Evolutionary conservation across 1,140 invertebrate species (phyloP).

Genomic region (Eumeta japonica): DNA sequence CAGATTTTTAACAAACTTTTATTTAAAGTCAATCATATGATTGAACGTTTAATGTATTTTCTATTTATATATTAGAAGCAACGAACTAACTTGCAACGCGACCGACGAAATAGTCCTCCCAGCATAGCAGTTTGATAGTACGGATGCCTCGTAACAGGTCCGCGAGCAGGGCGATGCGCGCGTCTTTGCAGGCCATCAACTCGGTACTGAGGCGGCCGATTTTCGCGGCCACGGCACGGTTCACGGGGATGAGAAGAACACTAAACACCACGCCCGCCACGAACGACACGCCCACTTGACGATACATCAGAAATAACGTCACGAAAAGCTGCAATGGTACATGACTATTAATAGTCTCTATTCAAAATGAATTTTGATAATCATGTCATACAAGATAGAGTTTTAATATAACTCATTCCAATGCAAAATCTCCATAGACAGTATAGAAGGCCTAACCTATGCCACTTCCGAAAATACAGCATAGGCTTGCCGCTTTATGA

Average conservation of each 20-base stretch:
- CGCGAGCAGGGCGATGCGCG: slow-evolving; percentile 82
- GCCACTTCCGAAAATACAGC: no score
- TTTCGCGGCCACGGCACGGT: slow-evolving; percentile 85
- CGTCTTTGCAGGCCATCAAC: slow-evolving; percentile 91
- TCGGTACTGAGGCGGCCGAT: slow-evolving; percentile 84
- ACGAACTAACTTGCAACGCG: slow-evolving; percentile 56
- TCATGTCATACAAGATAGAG: slow-evolving; percentile 5
- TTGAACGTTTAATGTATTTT: no score
- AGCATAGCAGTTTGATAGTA: slow-evolving; percentile 89
- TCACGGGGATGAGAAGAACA: slow-evolving; percentile 90
- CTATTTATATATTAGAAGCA: no score
- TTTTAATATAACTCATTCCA: no score
- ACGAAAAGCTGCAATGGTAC: slow-evolving; percentile 69
- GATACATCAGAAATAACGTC: slow-evolving; percentile 78
- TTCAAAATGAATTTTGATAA: slow-evolving; percentile 6
- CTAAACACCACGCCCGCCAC: slow-evolving; percentile 86
- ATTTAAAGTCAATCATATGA: no score
- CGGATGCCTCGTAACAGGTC: slow-evolving; percentile 86
- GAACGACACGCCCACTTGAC: slow-evolving; percentile 88
- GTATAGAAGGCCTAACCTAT: no score
- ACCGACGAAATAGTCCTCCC: slow-evolving; percentile 85
- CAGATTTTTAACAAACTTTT: no score
- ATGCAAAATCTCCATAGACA: no score
- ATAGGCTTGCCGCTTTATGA: no score
- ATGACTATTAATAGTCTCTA: slow-evolving; percentile 7